Percentiles rank a stretch among this genome's conserved stretches.
These are phyloP conservation scores for Kryptolebias marmoratus DNA, from an alignment of 2,113 vertebrate species.

Conservation along the genomic window DNA sequence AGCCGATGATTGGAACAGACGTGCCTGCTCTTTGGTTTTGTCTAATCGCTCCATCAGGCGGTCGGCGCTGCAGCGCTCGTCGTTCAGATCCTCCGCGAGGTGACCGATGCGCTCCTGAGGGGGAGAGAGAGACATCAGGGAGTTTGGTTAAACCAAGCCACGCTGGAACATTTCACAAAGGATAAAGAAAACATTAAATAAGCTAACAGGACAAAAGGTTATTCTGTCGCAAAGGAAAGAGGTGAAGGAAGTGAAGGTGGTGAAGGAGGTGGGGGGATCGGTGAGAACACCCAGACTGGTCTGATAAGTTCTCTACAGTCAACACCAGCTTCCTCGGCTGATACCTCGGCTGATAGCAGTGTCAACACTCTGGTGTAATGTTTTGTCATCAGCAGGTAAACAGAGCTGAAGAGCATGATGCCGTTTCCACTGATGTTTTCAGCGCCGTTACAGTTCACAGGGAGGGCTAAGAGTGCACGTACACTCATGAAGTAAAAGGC, in stretches of 20 bases:
- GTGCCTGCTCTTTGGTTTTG: slow-evolving; percentile 85
- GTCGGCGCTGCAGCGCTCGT: slow-evolving; percentile 88
- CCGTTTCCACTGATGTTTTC: slow-evolving; percentile 11
- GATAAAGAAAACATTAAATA: too few species aligned
- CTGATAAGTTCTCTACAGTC: slow-evolving; percentile 64
- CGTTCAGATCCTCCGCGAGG: slow-evolving; percentile 87
- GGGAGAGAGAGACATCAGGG: slow-evolving; percentile 18
- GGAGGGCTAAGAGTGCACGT: slow-evolving; percentile 25
- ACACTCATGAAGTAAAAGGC: neutral
- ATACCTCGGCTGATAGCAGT: slow-evolving; percentile 26
- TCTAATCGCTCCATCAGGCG: slow-evolving; percentile 87
- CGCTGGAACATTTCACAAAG: neutral
- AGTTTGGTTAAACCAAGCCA: neutral
- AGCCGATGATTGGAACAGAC: slow-evolving; percentile 24
- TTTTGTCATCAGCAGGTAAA: slow-evolving; percentile 72
- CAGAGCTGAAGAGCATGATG: slow-evolving; percentile 42
- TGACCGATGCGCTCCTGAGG: slow-evolving; percentile 86
- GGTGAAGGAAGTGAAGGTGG: neutral
- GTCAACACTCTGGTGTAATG: slow-evolving; percentile 68
- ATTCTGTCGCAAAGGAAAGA: neutral
- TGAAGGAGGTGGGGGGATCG: slow-evolving; percentile 10
- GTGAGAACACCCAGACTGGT: slow-evolving; percentile 57
- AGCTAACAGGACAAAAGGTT: too few species aligned
- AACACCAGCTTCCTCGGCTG: slow-evolving; percentile 52
- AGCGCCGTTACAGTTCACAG: slow-evolving; percentile 9